A percentile compares a stretch with the other conserved stretches of the same genome.
Evolutionary conservation across 2,888 invertebrate genomes (phyloP).

Genomic region (Pseudococcus viburni): DNA sequence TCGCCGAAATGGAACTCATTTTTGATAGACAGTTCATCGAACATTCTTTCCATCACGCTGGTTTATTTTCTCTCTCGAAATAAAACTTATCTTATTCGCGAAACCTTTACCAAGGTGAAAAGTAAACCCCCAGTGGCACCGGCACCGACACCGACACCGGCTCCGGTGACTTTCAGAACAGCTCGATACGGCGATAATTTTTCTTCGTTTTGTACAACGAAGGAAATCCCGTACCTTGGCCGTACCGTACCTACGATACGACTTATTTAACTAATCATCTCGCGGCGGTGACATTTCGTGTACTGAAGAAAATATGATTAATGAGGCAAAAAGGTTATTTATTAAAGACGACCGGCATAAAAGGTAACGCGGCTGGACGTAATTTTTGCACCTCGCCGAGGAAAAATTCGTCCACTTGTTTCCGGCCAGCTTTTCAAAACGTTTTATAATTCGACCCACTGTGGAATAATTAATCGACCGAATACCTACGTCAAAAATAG

Average conservation of each 20-base stretch:
- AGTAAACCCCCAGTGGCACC: background rate
- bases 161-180: constrained; percentile 24
- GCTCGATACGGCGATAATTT: constrained; percentile 36
- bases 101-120: background rate
- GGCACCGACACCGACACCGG: background rate
- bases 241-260: background rate
- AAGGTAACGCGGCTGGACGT: constrained; percentile 48
- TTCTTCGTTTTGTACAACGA: constrained; percentile 34
- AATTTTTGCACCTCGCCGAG: background rate
- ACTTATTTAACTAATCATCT: constrained; percentile 58
- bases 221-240: background rate
- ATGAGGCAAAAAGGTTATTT: constrained; percentile 53
- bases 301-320: constrained; percentile 54
- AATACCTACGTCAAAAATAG: background rate
- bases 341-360: constrained; percentile 49
- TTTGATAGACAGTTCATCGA: constrained; percentile 20
- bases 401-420: background rate
- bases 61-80: background rate
- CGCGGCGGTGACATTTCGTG: constrained; percentile 47
- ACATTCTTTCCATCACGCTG: background rate
- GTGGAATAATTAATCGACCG: constrained; percentile 33
- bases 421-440: constrained; percentile 16
- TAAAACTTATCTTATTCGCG: background rate
- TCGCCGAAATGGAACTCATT: background rate
- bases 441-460: background rate